These are phyloP conservation scores for Tanypteryx hageni DNA, from an alignment of 2,888 invertebrate species.

Conservation along the genomic window DNA sequence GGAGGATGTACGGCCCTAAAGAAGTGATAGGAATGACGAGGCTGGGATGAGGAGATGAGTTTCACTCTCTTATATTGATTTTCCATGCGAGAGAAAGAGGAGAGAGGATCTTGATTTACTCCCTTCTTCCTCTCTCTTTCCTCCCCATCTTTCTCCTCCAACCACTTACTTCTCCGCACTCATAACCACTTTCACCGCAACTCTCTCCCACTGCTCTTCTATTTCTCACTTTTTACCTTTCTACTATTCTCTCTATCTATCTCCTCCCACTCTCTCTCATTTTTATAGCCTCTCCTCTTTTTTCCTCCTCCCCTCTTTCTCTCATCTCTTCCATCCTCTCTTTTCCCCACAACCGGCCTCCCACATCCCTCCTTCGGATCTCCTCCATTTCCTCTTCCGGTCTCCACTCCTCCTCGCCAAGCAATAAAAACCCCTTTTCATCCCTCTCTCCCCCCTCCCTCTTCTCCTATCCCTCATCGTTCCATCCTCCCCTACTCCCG, in stretches of 20 bases:
- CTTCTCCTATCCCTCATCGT: background rate
- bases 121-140: slow-evolving; percentile 19
- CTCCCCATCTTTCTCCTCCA: background rate
- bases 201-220: background rate
- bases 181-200: background rate
- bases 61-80: slow-evolving; percentile 57
- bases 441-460: background rate
- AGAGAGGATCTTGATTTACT: slow-evolving; percentile 52
- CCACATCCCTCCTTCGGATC: background rate
- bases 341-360: background rate
- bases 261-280: background rate
- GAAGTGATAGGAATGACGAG: slow-evolving; percentile 8
- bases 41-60: background rate
- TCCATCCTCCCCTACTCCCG: background rate
- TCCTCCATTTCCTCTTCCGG: background rate
- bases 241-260: background rate
- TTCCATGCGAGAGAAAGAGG: slow-evolving; percentile 26
- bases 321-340: background rate
- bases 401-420: background rate
- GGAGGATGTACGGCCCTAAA: background rate
- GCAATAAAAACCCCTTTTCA: slow-evolving; percentile 41
- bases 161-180: background rate
- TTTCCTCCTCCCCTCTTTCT: background rate
- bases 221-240: background rate
- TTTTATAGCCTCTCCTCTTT: background rate